Evolutionary conservation across 2,113 vertebrate genomes (phyloP).

Genomic region (Thamnophis sirtalis): DNA sequence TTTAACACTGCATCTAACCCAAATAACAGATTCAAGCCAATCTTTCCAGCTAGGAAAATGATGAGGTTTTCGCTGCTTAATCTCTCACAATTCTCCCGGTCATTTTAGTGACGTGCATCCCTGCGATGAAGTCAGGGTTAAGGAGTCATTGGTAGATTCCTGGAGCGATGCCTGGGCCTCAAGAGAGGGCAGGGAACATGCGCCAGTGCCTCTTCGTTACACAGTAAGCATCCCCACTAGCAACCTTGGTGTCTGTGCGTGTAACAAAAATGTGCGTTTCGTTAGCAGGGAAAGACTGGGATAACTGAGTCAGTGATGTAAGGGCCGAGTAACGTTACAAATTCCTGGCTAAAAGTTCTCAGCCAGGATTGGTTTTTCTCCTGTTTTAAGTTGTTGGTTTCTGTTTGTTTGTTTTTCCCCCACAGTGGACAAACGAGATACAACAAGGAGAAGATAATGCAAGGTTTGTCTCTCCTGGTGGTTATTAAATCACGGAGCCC

Average conservation of each 20-base stretch:
- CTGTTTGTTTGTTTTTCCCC: slow-evolving; percentile 22
- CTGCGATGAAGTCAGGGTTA: not conserved
- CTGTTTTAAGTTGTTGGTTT: slow-evolving; percentile 3
- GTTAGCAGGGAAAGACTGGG: not conserved
- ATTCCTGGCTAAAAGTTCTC: not conserved
- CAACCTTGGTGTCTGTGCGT: not conserved
- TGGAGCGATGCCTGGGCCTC: not conserved
- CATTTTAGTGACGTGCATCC: not conserved
- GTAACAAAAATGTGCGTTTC: not conserved
- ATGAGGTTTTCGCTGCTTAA: not conserved
- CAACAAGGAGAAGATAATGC: slow-evolving; percentile 90
- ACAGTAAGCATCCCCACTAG: not conserved
- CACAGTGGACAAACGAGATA: slow-evolving; percentile 90
- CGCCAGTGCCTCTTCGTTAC: not conserved
- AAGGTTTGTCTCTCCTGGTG: slow-evolving; percentile 75
- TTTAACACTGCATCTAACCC: not conserved
- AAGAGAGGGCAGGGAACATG: not conserved
- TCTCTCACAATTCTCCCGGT: not conserved
- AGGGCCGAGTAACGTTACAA: not conserved
- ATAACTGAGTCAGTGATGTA: not conserved
- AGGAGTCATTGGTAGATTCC: not conserved
- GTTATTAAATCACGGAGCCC: not conserved
- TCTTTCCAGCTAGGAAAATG: not conserved
- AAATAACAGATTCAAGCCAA: not conserved
- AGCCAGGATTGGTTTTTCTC: not conserved